Base-by-base conservation (phyloP, 2,888 invertebrate genomes). In the Micropterix aruncella region DNA sequence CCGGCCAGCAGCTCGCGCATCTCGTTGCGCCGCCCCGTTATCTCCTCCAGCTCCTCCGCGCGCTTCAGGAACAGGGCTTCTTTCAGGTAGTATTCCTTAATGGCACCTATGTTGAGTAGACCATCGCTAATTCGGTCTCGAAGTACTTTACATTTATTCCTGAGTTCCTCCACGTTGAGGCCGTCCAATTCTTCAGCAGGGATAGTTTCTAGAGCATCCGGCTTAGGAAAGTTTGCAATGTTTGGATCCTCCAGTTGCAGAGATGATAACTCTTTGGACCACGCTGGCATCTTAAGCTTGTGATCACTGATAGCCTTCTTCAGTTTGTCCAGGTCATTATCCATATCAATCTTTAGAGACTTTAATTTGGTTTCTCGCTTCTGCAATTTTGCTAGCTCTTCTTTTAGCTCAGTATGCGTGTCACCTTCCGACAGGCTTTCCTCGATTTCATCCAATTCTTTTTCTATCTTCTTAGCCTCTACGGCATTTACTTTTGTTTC, bases 41-140 rank as follows among this genome's bases (percentile, higher is more conserved):
- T 80, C 38, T 80, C 79, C 46, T 93, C 87, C 2, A 96, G 61
- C 50, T 92, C 90, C 0, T 77, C 73, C 0, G 83, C 80, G 2
- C 91, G 76, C 50, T 79, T 74, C 41, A 89, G 55, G 56, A 83
- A 93, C 1, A 82, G 58, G 37, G 78, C 75, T 52, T 87, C 83
- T 66, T 89, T 80, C 1, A 75, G 72, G 51, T 74, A 73, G 56
- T 79, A 86, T 44, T 85, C 77, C 65, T 76, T 53, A n/a, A 88
- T 82, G 50, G 84, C 79, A 40, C 80, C 78, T 27, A 88, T 58
- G 53, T 88, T 82, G 0, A 88, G 86, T 51, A 83, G 81, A 37
- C 73, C 70, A 2, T 75, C 73, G 12, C 79, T 75, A 0, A 86
- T 57, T 48, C 76, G 62, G 19, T 77, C 72, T 54, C 79, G 77